Percentiles rank a stretch among this genome's conserved stretches.
Conservation (phyloP, 2,888 invertebrate species). For the Terebella lapidaria region DNA sequence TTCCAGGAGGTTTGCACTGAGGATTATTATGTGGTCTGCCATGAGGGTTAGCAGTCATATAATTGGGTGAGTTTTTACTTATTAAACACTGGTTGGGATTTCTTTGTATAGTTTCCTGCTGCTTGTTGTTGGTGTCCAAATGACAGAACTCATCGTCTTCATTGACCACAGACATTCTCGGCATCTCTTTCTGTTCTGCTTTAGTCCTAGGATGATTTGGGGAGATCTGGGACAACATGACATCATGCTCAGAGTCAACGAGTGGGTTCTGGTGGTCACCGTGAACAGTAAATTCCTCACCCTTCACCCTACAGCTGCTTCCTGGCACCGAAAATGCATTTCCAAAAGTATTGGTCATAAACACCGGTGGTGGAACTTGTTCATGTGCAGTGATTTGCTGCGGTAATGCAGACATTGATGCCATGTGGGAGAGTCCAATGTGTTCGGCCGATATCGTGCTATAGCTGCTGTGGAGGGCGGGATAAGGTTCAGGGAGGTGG, state of each 20-base stretch:
- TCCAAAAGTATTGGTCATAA: slow-evolving; percentile 19
- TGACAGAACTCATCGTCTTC: slow-evolving; percentile 44
- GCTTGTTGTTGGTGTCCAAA: slow-evolving; percentile 24
- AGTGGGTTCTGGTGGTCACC: background rate
- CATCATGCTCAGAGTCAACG: background rate
- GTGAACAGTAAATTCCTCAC: background rate
- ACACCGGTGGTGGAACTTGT: slow-evolving; percentile 1
- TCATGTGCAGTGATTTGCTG: background rate
- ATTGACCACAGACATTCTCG: slow-evolving; percentile 7
- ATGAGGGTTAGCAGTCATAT: too few relatives aligned
- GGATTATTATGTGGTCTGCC: too few relatives aligned
- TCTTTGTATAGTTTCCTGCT: too few relatives aligned
- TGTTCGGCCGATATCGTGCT: background rate
- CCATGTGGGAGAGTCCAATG: background rate
- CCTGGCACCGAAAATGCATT: slow-evolving; percentile 15
- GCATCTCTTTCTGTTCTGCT: slow-evolving; percentile 26
- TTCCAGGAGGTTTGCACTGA: too few relatives aligned
- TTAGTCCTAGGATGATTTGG: slow-evolving; percentile 19
- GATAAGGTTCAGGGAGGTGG: background rate
- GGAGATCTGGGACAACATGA: background rate
- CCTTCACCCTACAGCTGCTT: background rate
- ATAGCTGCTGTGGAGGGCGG: background rate
- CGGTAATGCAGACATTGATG: background rate
- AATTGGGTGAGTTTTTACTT: too few relatives aligned
- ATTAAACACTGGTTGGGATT: too few relatives aligned